Evolutionary conservation across 2,113 vertebrate genomes (phyloP).

Genomic region (Chloropsis hardwickii): DNA sequence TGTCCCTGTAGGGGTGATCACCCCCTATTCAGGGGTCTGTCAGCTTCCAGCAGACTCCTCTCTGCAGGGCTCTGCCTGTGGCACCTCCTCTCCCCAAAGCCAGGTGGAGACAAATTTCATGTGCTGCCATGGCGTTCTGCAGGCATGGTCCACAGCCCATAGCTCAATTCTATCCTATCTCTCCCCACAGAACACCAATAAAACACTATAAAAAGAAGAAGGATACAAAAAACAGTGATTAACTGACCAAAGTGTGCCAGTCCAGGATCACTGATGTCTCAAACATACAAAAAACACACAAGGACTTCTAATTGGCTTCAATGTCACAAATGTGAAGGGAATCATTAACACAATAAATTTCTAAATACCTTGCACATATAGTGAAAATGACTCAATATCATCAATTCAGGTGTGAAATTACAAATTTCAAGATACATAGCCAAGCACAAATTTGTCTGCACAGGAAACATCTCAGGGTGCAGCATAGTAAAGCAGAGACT

Average conservation of each 20-base stretch:
- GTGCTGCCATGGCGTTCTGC: background rate
- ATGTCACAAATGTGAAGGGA: background rate
- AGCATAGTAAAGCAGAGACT: background rate
- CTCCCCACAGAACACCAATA: background rate
- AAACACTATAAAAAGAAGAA: background rate
- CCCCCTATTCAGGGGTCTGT: background rate
- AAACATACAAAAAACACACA: background rate
- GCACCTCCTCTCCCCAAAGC: background rate
- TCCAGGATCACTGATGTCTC: background rate
- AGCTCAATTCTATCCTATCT: background rate
- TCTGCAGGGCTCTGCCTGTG: background rate
- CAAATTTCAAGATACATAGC: background rate
- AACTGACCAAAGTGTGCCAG: background rate
- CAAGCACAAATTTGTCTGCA: background rate
- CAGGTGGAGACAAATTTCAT: background rate
- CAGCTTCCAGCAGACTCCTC: background rate
- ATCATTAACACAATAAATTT: background rate
- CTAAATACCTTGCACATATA: background rate
- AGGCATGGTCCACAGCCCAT: fast-evolving
- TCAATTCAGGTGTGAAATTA: background rate
- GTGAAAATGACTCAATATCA: background rate
- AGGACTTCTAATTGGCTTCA: background rate
- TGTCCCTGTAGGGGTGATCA: background rate
- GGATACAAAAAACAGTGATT: background rate
- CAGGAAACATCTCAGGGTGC: background rate